These are phyloP conservation scores for Thera britannica DNA, from an alignment of 2,888 invertebrate species.

Conservation along the genomic window DNA sequence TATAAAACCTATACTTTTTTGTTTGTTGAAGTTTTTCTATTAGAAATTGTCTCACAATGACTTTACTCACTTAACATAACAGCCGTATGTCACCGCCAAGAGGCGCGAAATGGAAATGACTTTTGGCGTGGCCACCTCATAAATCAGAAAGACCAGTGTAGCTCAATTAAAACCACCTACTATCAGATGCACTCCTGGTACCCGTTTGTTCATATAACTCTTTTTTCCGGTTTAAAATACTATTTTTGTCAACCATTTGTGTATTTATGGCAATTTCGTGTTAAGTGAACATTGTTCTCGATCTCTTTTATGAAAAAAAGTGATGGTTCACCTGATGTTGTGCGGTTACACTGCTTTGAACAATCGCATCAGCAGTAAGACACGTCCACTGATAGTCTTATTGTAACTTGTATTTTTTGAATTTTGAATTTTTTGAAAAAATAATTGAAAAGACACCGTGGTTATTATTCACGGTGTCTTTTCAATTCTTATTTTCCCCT, in stretches of 20 bases:
- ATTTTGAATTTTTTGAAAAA: too few species aligned
- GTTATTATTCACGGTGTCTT: too few species aligned
- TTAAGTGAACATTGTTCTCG: background rate
- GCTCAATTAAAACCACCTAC: slow-evolving; percentile 80
- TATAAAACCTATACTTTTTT: too few species aligned
- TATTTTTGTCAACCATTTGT: slow-evolving; percentile 29
- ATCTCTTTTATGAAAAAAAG: too few species aligned
- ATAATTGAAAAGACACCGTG: too few species aligned
- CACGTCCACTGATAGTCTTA: too few species aligned
- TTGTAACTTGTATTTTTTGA: too few species aligned
- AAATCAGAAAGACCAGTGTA: slow-evolving; percentile 81
- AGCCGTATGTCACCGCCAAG: slow-evolving; percentile 47
- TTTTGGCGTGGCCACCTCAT: slow-evolving; percentile 79
- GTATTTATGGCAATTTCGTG: slow-evolving; percentile 29
- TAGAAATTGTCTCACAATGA: background rate
- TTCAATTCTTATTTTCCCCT: too few species aligned
- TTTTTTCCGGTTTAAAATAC: slow-evolving; percentile 46
- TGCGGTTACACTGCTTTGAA: too few species aligned
- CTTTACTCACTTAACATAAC: background rate
- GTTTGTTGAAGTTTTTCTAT: too few species aligned
- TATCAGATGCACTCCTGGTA: slow-evolving; percentile 76
- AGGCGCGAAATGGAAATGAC: slow-evolving; percentile 78
- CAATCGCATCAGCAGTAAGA: too few species aligned
- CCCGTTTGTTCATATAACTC: slow-evolving; percentile 55
- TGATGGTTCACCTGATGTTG: too few species aligned